Conservation (phyloP, 1,140 invertebrate species). For the Bacillus rossius region DNA sequence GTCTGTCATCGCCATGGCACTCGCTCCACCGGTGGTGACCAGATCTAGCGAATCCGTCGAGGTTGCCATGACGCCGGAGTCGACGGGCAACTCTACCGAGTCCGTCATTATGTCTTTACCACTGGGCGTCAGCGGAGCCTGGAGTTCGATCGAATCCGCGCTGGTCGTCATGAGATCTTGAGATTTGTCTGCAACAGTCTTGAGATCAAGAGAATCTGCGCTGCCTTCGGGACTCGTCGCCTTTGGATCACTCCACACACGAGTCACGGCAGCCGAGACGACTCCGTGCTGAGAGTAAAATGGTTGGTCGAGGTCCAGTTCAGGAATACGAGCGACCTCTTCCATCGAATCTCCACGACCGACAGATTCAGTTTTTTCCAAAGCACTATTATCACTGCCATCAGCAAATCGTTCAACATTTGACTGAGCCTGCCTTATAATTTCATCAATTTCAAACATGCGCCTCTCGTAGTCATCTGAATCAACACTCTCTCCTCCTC, state of each 20-base stretch:
- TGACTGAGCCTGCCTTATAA: slow-evolving; percentile 61
- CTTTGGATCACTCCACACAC: slow-evolving; percentile 33
- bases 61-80: slow-evolving; percentile 48
- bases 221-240: slow-evolving; percentile 45
- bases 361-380: slow-evolving; percentile 44
- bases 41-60: slow-evolving; percentile 58
- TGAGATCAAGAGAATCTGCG: slow-evolving; percentile 52
- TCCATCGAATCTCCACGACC: slow-evolving; percentile 45
- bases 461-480: slow-evolving; percentile 61
- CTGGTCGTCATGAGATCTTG: slow-evolving; percentile 52
- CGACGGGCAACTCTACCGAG: slow-evolving; percentile 44
- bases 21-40: slow-evolving; percentile 27
- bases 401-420: slow-evolving; percentile 60
- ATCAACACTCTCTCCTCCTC: slow-evolving; percentile 41
- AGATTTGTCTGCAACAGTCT: slow-evolving; percentile 35
- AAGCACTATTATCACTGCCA: slow-evolving; percentile 31
- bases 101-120: slow-evolving; percentile 40
- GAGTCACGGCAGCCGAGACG: slow-evolving; percentile 21
- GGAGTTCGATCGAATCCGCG: slow-evolving; percentile 56
- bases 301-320: slow-evolving; percentile 44
- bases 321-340: slow-evolving; percentile 45
- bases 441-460: slow-evolving; percentile 69
- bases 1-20: slow-evolving; percentile 20
- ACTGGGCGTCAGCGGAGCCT: slow-evolving; percentile 32
- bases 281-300: slow-evolving; percentile 11